These are phyloP conservation scores for Yponomeuta malinellus DNA, from an alignment of 2,888 invertebrate species.

Conservation along the genomic window DNA sequence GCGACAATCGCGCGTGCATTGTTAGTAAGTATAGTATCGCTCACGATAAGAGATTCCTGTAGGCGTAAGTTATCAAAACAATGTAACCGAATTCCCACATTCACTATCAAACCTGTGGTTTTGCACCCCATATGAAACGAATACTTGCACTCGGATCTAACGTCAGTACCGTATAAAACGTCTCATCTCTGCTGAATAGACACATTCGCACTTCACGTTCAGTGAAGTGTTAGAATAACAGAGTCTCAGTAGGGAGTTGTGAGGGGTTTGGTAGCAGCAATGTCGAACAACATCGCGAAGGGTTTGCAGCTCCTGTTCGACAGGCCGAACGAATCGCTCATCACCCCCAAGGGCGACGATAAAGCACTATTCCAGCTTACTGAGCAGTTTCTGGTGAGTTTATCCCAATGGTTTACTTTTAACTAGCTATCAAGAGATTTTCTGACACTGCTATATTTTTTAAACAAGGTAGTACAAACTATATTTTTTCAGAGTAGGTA, in stretches of 20 bases:
- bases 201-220: background rate
- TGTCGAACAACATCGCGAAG: constrained; percentile 37
- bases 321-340: constrained; percentile 77
- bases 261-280: constrained; percentile 27
- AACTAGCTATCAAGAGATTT: background rate
- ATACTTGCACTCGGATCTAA: background rate
- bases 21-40: too few relatives aligned
- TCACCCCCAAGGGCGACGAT: constrained; percentile 77
- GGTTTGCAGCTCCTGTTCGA: constrained; percentile 70
- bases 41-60: background rate
- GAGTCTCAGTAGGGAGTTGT: background rate
- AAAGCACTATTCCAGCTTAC: constrained; percentile 78
- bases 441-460: too few relatives aligned
- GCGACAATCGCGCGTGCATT: too few relatives aligned
- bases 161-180: background rate
- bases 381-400: constrained; percentile 77
- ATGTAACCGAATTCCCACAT: background rate
- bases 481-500: too few relatives aligned
- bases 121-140: background rate
- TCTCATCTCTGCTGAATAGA: background rate
- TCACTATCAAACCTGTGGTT: background rate
- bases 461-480: too few relatives aligned
- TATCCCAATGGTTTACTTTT: background rate
- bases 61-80: background rate
- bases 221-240: constrained; percentile 1